phyloP scores from a whole-genome alignment of 2,888 invertebrate genomes.

The Xestia rhomboidea region DNA sequence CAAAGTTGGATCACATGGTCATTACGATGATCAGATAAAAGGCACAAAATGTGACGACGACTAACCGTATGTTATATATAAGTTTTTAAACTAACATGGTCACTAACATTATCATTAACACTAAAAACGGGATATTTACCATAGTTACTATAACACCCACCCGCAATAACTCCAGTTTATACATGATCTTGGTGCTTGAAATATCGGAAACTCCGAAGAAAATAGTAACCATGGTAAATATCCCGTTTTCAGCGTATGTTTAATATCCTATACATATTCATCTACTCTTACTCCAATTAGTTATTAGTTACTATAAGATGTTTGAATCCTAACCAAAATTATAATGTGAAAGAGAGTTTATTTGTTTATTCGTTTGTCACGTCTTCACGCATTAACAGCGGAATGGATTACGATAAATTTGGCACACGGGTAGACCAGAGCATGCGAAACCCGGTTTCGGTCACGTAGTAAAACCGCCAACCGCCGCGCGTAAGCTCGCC shows the following conservation, averaged over 20 bases:
- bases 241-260: background rate
- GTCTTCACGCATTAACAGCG: background rate
- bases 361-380: background rate
- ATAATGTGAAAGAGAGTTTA: background rate
- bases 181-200: no score
- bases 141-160: no score
- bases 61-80: constrained; percentile 15
- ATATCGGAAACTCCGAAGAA: no score
- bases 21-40: background rate
- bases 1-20: background rate
- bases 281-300: background rate
- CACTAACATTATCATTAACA: no score
- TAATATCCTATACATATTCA: background rate
- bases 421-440: background rate
- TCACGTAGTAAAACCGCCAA: no score
- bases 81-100: no score
- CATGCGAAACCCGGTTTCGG: no score
- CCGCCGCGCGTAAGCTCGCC: no score
- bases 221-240: no score
- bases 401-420: background rate
- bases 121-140: no score
- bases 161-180: no score
- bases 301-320: background rate
- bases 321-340: background rate
- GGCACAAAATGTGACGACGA: background rate